Base-by-base conservation (phyloP, 2,113 vertebrate genomes). In the Brachyhypopomus occidentalis region DNA sequence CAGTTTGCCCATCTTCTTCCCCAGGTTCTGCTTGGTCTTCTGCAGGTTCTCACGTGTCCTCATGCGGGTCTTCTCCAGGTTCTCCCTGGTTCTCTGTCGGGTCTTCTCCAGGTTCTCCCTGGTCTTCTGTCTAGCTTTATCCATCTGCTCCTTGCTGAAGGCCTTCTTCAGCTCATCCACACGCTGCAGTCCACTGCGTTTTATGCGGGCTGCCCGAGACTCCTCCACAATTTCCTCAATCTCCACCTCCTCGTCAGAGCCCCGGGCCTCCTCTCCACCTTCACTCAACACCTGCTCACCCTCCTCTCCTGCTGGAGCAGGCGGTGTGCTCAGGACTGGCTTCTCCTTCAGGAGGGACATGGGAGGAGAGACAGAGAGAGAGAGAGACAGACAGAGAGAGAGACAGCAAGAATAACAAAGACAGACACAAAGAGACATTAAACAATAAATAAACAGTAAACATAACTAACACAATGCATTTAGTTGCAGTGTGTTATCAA, bases 21-120 rank as follows among this genome's bases (percentile, higher is more conserved):
- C 97, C 82, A 99, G 88, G 83, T 87, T 98, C 88, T 96, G 95
- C 62, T 94, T 95, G 52, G 98, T 99, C 90, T 97, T 99, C 93
- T 98, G 96, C 88, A 99, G 84, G 89, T 98, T 99, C 84, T 98
- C 96, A 5, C 95, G 94, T 72, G 97, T 98, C 89, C 89, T 96
- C 81, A 96, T 92, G 60, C 94, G 95, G 0, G 97, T 98, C 90
- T 97, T 98, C 88, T 96, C 97, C 94, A 99, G 93, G 87, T 96
- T 97, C 85, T 98, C 97, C 62, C 96, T 95, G 87, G 98, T 94
- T 84, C 91, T 96, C 88, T 95, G 95, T 72, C 93, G 93, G 84
- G 98, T 99, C 91, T 96, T 99, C 93, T 98, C 97, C 88, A 98
- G 78, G 89, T 99, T 98, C 78, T 98, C 97, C 83, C 93, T 96